Base-by-base conservation (phyloP, 2,113 vertebrate species). In the Coreoperca whiteheadi region DNA sequence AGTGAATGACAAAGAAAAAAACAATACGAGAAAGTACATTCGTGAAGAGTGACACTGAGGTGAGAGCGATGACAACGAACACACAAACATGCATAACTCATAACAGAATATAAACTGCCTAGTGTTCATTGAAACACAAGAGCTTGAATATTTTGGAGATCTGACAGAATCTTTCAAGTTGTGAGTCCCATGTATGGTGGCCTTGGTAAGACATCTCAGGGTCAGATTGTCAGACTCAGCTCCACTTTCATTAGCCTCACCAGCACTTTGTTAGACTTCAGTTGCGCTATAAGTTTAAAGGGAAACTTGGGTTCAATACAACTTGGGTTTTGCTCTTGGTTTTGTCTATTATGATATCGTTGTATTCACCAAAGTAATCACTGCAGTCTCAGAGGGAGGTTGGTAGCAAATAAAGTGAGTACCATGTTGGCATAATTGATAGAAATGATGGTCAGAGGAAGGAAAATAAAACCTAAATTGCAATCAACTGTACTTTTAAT, bases 31-130 rank as follows among this genome's bases (percentile, higher is more conserved):
- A 68, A 81, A 81, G 21, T 46, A 23, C 66, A 15, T 77, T 56
- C 65, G 34, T 75, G 50, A 69, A 65, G 39, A 61, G 65, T 43
- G 63, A 68, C 74, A 68, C 30, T 14, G 53, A 67, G 65, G 76
- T 85, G 57, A 80, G 56, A 77, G n/a, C 12, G 50, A 68, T 72
- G 60, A 82, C 80, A 85, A 61, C 10, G 23, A 77, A 46, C 74
- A 46, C 25, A 84, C 20, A 74, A 56, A 30, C 18, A 30, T 70
- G 39, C 30, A 63, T 37, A 56, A 60, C 46, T 66, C 39, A 56
- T 28, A 59, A 16, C 32, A 60, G 39, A 43, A 74, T 30, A 65
- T 37, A 32, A 75, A 64, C 28, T 32, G 53, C 25, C 54, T 61
- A 4, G 11, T 10, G 9, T 61, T 61, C 21, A 30, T 2, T 46